These are phyloP conservation scores for Tetragonula clypearis DNA, from an alignment of 1,140 invertebrate genomes.

Conservation along the genomic window DNA sequence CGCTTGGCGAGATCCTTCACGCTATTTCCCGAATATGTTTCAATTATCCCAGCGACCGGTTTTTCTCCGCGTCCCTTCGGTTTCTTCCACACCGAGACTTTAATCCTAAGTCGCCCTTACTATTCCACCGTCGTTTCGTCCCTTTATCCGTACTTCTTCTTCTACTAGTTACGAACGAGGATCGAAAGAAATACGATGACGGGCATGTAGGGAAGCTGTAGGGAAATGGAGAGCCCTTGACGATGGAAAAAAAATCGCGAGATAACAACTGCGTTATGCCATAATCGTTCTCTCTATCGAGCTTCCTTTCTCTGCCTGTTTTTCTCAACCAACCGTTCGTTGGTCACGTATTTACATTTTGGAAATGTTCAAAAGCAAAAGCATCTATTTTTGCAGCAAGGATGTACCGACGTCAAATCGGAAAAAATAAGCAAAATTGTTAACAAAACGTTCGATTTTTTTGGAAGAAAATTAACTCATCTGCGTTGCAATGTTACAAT, in stretches of 20 bases:
- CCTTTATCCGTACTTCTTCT: not conserved
- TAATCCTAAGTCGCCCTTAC: not conserved
- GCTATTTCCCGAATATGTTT: not conserved
- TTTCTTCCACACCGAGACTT: not conserved
- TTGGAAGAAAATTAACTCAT: too few relatives aligned
- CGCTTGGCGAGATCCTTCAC: not conserved
- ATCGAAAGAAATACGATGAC: not conserved
- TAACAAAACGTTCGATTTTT: too few relatives aligned
- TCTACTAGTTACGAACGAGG: not conserved
- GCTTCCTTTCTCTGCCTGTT: not conserved
- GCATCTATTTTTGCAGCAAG: not conserved
- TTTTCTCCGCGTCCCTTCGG: not conserved
- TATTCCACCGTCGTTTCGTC: too few relatives aligned
- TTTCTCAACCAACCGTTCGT: not conserved
- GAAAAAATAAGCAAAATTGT: too few relatives aligned
- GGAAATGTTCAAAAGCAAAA: not conserved
- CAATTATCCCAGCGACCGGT: not conserved
- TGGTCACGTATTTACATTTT: slow-evolving; percentile 26
- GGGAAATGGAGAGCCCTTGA: not conserved
- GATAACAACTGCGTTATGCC: slow-evolving; percentile 39
- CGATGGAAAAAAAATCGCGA: slow-evolving; percentile 24
- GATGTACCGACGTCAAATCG: too few relatives aligned
- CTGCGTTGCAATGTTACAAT: too few relatives aligned
- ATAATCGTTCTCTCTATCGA: slow-evolving; percentile 37
- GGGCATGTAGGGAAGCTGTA: not conserved